Conservation (phyloP, 2,797 vertebrate species). For the Channallabes apus region DNA sequence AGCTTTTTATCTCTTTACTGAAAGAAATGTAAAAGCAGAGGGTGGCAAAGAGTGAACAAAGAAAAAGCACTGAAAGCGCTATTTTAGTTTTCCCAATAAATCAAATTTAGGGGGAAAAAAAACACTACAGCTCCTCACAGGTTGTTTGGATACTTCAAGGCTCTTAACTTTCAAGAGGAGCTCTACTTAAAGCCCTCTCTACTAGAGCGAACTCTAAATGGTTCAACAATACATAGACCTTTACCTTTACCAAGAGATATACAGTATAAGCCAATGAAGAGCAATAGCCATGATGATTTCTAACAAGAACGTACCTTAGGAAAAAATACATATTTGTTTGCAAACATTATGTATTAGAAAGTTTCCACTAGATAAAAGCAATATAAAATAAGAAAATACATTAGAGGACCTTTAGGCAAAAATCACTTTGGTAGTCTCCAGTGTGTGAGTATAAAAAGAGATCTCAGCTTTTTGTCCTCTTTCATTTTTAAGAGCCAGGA, state of each 20-base stretch:
- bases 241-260: neutral
- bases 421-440: no score
- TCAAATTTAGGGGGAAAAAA: conserved; percentile 35
- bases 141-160: neutral
- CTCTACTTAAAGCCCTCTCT: neutral
- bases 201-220: neutral
- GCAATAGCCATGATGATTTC: neutral
- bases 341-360: neutral
- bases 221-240: neutral
- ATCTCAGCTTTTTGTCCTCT: no score
- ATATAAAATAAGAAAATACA: neutral
- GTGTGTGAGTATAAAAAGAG: no score
- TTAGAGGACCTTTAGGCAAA: no score
- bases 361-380: neutral
- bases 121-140: conserved; percentile 45
- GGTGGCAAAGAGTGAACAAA: conserved; percentile 60
- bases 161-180: neutral
- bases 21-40: conserved; percentile 59
- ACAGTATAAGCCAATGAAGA: neutral
- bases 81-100: conserved; percentile 27
- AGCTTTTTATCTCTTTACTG: conserved; percentile 66
- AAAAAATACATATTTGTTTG: neutral
- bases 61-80: conserved; percentile 50
- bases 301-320: neutral
- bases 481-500: no score